phyloP scores from a whole-genome alignment of 1,140 invertebrate species.

The Pachyrhynchus sulphureomaculatus region DNA sequence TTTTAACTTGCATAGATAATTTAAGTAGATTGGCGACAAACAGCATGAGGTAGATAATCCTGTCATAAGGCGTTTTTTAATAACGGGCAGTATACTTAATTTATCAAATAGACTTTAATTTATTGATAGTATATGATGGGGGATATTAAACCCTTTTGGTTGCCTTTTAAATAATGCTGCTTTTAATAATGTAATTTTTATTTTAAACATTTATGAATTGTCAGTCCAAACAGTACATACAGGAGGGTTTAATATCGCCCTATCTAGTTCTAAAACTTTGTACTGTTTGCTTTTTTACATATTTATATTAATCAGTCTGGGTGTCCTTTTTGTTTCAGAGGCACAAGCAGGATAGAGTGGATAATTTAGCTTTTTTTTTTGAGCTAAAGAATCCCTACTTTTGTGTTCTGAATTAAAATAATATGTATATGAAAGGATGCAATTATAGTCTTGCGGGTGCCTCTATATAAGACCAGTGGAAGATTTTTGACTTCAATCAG shows the following conservation, averaged over 20 bases:
- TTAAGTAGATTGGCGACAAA: no score
- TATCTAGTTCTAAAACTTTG: neutral
- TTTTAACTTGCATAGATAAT: no score
- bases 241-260: slow-evolving; percentile 13
- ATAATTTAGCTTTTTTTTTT: slow-evolving; percentile 40
- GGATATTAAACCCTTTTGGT: neutral
- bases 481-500: slow-evolving; percentile 40
- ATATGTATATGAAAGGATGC: slow-evolving; percentile 47
- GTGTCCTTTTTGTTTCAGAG: slow-evolving; percentile 71
- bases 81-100: no score
- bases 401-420: slow-evolving; percentile 46
- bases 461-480: slow-evolving; percentile 52
- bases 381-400: slow-evolving; percentile 48
- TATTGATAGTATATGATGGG: neutral
- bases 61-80: no score
- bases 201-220: no score
- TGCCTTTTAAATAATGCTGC: neutral
- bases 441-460: slow-evolving; percentile 53
- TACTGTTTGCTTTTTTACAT: neutral
- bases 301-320: slow-evolving; percentile 60
- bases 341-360: slow-evolving; percentile 70
- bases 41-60: no score
- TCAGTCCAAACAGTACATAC: no score
- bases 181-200: neutral
- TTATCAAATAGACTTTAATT: no score